Conservation (phyloP, 2,888 invertebrate species). For the Tetragonula carbonaria region DNA sequence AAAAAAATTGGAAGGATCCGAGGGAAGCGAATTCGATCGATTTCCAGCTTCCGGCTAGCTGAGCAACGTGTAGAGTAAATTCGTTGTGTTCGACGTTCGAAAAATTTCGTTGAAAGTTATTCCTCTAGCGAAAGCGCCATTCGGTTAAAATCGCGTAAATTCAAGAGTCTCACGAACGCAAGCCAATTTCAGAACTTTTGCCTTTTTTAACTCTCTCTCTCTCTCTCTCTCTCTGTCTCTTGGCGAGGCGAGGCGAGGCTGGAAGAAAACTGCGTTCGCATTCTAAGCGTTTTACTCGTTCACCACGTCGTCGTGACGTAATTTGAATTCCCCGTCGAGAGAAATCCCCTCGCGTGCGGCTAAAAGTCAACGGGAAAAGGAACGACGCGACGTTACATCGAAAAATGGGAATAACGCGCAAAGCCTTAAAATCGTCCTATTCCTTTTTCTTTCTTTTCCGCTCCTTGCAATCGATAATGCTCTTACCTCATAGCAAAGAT, state of each 20-base stretch:
- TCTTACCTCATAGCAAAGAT: no score
- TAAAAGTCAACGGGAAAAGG: neutral
- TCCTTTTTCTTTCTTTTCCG: neutral
- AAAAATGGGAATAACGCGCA: neutral
- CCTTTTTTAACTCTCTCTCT: no score
- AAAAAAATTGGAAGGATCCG: no score
- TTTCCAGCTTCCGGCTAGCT: no score
- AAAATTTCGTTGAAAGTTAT: neutral
- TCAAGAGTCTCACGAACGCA: neutral
- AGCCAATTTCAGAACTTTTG: neutral
- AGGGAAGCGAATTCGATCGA: no score
- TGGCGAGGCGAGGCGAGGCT: neutral
- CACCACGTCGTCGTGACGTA: neutral
- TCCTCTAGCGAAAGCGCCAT: no score
- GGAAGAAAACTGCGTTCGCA: neutral
- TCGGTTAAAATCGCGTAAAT: neutral
- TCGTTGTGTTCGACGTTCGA: no score
- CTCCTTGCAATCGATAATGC: conserved; percentile 39
- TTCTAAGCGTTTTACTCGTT: neutral
- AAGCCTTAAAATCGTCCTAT: neutral
- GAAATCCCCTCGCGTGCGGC: neutral
- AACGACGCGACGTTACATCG: neutral
- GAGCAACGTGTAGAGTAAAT: no score
- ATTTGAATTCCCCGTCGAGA: neutral
- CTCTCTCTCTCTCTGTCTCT: no score